Base-by-base conservation (phyloP, 2,888 invertebrate genomes). In the Drosophila meridiana region DNA sequence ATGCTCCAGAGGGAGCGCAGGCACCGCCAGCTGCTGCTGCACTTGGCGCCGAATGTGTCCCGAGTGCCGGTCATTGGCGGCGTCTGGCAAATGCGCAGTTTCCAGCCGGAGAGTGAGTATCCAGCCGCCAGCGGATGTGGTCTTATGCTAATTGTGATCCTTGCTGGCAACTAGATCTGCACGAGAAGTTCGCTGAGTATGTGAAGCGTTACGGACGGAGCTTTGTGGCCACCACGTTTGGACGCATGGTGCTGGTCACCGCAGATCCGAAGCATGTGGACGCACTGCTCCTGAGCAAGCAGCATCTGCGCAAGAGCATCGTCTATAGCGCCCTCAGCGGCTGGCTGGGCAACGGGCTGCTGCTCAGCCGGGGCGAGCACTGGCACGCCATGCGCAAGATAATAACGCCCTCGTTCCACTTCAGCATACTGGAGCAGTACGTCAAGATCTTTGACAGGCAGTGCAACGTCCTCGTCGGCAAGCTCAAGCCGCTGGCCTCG, bases 391-490 rank as follows among this genome's bases (percentile, higher is more conserved):
- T 95, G 75, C 94, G 97, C 30, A 96, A 96, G 91, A 94, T 97
- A 73, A 92, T 97, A 56, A 97, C 97, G 0, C 96, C 97, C 0
- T 95, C 97, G 0, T 97, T 97, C 92, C 97, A 97, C 92, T 97
- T 96, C 90, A 95, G 95, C 85, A 96, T 97, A 69, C 92, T 97
- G 61, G 95, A 96, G 87, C 95, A 96, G 80, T 97, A 96, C 91
- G 91, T 96, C 7, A 95, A 95, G 8, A 94, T 96, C 0, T 96
- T 97, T 88, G 95, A 96, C 82, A 94, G 94, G 65, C 95, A 96
- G 73, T 94, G 94, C 28, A 92, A 93, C 47, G 93, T 95, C 28
- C 93, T 97, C 65, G 91, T 95, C 0, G 90, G 94, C 1, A 95
- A 95, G 81, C 91, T 97, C 30, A 87, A 87, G 36, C 59, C 74